Base-by-base conservation (phyloP, 37 sponge, comb jelly and placozoan species). In the Crambe crambe region DNA sequence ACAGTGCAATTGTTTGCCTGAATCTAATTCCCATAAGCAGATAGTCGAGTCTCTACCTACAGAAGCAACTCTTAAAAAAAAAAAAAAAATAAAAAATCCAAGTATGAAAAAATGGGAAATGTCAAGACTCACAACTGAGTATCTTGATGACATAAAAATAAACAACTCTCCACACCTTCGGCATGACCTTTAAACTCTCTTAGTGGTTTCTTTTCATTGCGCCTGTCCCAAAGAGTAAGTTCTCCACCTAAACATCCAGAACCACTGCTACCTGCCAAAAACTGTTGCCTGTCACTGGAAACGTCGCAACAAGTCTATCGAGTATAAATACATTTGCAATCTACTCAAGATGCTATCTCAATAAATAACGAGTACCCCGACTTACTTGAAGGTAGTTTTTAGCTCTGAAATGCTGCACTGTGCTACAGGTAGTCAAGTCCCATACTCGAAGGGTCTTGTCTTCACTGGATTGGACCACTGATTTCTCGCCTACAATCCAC, bases 391-490 rank as follows among this genome's bases (percentile, higher is more conserved):
- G 38, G 44, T 80, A n/a, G 1, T 59, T 51, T 58, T 58, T 75
- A 1, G 82, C 56, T 23, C 74, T 81, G 31, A 85, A 58, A 10
- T 85, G 81, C 69, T 85, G 91, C 0, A 64, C 83, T 29, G 79
- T 72, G 56, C 70, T 58, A 56, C 72, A 66, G 21, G 58, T 81
- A 10, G 78, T 69, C 29, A 85, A 58, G 78, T 90, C 91, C 91
- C 91, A 90, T 9, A 90, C 83, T 71, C 82, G 51, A 1, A 90
- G 68, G 6, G 77, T 80, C 77, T 85, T 85, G 69, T 90, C 91
- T 39, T 90, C 91, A 59, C 91, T 85, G 26, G 91, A 85, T 51
- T 90, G 91, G 0, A 90, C 62, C 21, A 90, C 78, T 29, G 64
- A 65, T 60, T 15, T 75, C 67, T 90, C 91, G 1, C 58, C 73